Evolutionary conservation across 2,797 vertebrate genomes (phyloP).

Genomic region (Danio tinwini): DNA sequence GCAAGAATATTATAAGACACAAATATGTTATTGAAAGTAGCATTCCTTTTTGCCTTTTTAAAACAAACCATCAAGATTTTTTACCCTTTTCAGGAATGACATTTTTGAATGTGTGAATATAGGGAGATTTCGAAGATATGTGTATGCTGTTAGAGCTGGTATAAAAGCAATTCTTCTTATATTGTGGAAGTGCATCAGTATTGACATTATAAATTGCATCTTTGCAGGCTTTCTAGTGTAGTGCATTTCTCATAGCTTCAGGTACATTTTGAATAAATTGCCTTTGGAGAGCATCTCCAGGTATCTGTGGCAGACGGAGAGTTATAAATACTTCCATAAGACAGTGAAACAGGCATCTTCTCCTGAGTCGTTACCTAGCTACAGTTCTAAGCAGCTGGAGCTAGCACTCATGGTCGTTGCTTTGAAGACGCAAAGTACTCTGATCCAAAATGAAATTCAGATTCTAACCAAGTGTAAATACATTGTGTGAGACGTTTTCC

Average conservation of each 20-base stretch:
- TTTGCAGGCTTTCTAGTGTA: conserved; percentile 4
- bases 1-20: no score
- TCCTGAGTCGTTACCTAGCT: conserved; percentile 10
- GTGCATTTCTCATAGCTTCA: neutral
- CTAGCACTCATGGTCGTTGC: neutral
- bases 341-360: neutral
- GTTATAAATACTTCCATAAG: conserved; percentile 4
- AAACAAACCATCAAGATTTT: no score
- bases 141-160: neutral
- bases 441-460: neutral
- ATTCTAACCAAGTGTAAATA: neutral
- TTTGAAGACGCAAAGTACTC: neutral
- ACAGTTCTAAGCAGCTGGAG: neutral
- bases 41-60: no score
- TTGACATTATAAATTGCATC: neutral
- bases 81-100: neutral
- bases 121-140: neutral
- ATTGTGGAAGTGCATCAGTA: neutral
- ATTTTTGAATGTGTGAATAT: no score
- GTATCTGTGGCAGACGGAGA: neutral
- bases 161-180: neutral
- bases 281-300: neutral
- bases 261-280: conserved; percentile 1
- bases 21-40: no score
- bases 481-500: neutral